These are phyloP conservation scores for Heteromurus nitidus DNA, from an alignment of 2,888 invertebrate genomes.

Conservation along the genomic window DNA sequence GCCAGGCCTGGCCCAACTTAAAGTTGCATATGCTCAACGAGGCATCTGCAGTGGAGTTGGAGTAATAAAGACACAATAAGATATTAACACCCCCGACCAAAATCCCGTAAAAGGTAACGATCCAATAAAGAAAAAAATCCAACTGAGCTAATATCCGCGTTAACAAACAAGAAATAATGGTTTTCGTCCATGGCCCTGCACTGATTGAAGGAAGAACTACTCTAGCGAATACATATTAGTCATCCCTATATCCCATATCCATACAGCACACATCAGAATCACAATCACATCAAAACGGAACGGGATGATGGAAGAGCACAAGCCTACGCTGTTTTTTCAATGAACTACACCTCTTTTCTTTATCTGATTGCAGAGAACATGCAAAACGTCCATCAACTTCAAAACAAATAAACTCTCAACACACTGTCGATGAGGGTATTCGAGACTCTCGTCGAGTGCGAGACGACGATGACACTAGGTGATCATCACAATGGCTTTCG, in stretches of 20 bases:
- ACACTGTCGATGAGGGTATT: neutral
- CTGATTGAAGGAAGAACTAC: too few relatives aligned
- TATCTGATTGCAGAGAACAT: constrained; percentile 19
- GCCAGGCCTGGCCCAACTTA: too few relatives aligned
- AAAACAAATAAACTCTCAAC: constrained; percentile 16
- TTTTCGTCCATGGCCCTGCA: too few relatives aligned
- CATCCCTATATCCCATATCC: too few relatives aligned
- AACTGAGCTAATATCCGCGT: neutral
- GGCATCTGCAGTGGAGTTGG: too few relatives aligned
- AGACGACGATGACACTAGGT: constrained; percentile 9
- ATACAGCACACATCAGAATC: too few relatives aligned
- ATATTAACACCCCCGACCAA: constrained; percentile 16
- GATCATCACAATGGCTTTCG: neutral
- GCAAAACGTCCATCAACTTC: constrained; percentile 38
- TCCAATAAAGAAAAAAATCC: neutral
- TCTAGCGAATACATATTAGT: too few relatives aligned
- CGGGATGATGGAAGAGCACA: too few relatives aligned
- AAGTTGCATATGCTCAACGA: too few relatives aligned
- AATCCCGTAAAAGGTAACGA: constrained; percentile 9
- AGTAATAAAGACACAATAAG: constrained; percentile 19
- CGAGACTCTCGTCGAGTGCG: too few relatives aligned
- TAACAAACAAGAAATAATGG: neutral
- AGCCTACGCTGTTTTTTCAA: too few relatives aligned
- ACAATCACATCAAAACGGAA: too few relatives aligned
- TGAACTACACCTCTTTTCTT: constrained; percentile 3